Conservation (phyloP, 2,797 vertebrate species). For the Schizothorax lantsangensis region DNA sequence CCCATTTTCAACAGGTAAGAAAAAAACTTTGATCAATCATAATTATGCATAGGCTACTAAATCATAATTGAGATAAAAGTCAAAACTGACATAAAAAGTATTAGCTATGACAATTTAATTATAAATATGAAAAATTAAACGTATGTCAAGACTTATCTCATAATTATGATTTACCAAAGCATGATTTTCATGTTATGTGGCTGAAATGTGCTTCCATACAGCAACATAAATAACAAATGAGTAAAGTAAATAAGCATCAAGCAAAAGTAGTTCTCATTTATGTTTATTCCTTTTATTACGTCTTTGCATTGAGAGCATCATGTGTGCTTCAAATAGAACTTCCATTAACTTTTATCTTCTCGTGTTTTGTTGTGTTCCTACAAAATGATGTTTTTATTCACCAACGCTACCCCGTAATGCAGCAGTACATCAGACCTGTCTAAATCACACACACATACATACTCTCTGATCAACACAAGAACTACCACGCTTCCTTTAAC, state of each 20-base stretch:
- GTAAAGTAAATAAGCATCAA: neutral
- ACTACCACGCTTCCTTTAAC: constrained; percentile 10
- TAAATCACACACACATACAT: constrained; percentile 40
- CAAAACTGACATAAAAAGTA: neutral
- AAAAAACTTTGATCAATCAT: neutral
- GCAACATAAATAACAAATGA: neutral
- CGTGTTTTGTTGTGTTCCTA: constrained; percentile 39
- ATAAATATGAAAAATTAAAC: too few relatives aligned
- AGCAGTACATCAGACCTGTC: constrained; percentile 52
- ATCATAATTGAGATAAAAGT: neutral
- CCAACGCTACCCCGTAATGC: constrained; percentile 47
- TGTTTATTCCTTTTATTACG: constrained; percentile 56
- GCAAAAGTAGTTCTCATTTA: constrained; percentile 19
- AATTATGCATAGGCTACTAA: neutral
- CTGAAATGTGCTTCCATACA: neutral
- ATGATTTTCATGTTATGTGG: neutral
- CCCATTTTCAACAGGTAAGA: too few relatives aligned
- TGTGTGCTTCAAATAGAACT: constrained; percentile 44
- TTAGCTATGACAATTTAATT: neutral
- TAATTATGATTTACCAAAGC: neutral
- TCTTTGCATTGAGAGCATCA: constrained; percentile 52
- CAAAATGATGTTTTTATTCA: constrained; percentile 55
- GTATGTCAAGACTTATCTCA: neutral
- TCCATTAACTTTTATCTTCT: constrained; percentile 37
- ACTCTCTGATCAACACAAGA: constrained; percentile 30